Base-by-base conservation (phyloP, 1,140 invertebrate species). In the Nebria ingens region DNA sequence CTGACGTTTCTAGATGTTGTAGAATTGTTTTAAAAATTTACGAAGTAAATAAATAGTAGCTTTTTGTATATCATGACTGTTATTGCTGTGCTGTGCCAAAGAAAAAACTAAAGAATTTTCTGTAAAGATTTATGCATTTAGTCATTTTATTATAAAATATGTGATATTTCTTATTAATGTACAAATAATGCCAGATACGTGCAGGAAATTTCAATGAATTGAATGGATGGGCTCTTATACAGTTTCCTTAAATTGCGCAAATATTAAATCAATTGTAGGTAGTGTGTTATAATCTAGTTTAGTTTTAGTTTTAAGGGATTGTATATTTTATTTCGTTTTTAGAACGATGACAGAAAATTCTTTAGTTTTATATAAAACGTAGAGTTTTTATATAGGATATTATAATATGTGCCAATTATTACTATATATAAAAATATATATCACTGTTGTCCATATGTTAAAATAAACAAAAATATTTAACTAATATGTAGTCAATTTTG, bases 41-140 rank as follows among this genome's bases (percentile, higher is more conserved):
- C n/a, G 25, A 45, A 12, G 9, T 45, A 45, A 45, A 9, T 12
- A 45, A 45, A 12, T 45, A 45, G 9, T 45, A 45, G 40, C 40
- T 45, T 45, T 45, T 45, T 45, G 40, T 45, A 45, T 45, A 45
- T 45, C 40, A 45, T 45, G 40, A 45, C 40, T 45, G 40, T 45
- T 45, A 45, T 45, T 45, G 40, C 40, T 45, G 40, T 45, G 40
- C 40, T 45, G 40, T 45, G 40, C 40, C 40, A 45, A 45, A 45
- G 17, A 45, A 45, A 12, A 17, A 12, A 45, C 25, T 34, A 34
- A 34, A n/a, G 25, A 34, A 34, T 34, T 34, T 34, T 34, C 25
- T 34, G 25, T 34, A n/a, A n/a, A n/a, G n/a, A n/a, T n/a, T n/a
- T n/a, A n/a, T n/a, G n/a, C n/a, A n/a, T n/a, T n/a, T n/a, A n/a